Base-by-base conservation (phyloP, 2,797 vertebrate species). In the Hylomyscus alleni region DNA sequence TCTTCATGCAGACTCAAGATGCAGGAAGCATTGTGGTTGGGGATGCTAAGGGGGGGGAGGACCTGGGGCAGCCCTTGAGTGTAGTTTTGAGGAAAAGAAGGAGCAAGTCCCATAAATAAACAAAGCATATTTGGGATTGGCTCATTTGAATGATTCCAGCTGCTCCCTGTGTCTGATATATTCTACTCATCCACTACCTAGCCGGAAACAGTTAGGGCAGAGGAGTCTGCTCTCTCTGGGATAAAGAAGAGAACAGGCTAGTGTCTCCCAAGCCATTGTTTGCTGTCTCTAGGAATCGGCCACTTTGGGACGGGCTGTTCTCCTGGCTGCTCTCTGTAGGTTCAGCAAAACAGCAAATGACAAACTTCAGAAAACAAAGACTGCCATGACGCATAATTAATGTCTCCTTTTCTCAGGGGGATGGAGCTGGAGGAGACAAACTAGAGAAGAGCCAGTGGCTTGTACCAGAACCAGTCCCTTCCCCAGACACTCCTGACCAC, bases 381-480 rank as follows among this genome's bases (percentile, higher is more conserved):
- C 62, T 29, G 17, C 9, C 4, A 31, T 20, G 58, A 50, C 50
- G 17, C 34, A 1, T 31, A 31, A 24, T n/a, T 56, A 62, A 72
- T 31, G 52, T 0, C 17, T 15, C 17, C 20, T 4, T 69, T 94
- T 12, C 44, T 87, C 6, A 6, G 60, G 54, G 47, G 77, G 76
- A 31, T 12, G 54, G 6, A 29, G 2, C 52, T 52, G 60, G 85
- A 47, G 26, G 37, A 26, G 29, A 40, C 15, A 5, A 88, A 29
- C 52, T 0, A 9, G 29, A 6, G 40, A 72, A 62, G 31, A 1
- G 54, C 24, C 40, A 31, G 19, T 24, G 31, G 50, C 44, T 44
- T 0, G 44, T 50, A 29, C 0, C 44, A 65, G 54, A 15, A 50
- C 11, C 50, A 3, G 0, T 37, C 19, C 50, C 8, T 17, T n/a